phyloP scores from a whole-genome alignment of 2,888 invertebrate genomes.

The Candidula unifasciata region DNA sequence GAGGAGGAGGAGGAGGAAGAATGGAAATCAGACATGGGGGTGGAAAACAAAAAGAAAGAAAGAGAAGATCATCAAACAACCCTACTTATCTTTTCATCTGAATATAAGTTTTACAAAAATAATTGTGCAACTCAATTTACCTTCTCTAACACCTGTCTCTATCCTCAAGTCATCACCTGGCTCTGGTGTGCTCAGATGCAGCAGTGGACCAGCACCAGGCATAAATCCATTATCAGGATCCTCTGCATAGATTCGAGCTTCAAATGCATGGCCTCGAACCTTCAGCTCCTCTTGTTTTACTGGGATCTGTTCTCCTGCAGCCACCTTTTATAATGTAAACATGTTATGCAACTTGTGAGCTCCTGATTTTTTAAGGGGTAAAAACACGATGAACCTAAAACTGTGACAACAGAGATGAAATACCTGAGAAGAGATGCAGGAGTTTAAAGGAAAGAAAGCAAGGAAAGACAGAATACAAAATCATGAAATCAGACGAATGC shows the following conservation, averaged over 20 bases:
- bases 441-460: too few relatives aligned
- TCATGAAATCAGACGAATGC: too few relatives aligned
- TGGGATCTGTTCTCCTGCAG: conserved; percentile 91
- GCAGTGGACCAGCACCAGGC: conserved; percentile 93
- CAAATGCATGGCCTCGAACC: conserved; percentile 92
- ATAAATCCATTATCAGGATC: conserved; percentile 86
- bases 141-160: conserved; percentile 85
- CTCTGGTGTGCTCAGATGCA: conserved; percentile 86
- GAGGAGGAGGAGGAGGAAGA: too few relatives aligned
- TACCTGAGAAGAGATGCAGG: too few relatives aligned
- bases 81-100: not conserved
- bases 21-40: too few relatives aligned
- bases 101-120: not conserved
- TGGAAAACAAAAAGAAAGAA: too few relatives aligned
- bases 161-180: conserved; percentile 83
- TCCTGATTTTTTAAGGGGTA: too few relatives aligned
- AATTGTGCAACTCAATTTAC: conserved; percentile 56
- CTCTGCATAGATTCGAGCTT: conserved; percentile 97
- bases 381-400: too few relatives aligned
- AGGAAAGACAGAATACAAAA: too few relatives aligned
- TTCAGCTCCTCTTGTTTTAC: conserved; percentile 87
- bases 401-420: too few relatives aligned
- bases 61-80: not conserved
- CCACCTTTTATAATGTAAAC: conserved; percentile 81
- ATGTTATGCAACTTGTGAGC: too few relatives aligned